Evolutionary conservation across 2,888 invertebrate genomes (phyloP), one percentile per base, ranked within the genome.

Genomic region (Cataglyphis livida): DNA sequence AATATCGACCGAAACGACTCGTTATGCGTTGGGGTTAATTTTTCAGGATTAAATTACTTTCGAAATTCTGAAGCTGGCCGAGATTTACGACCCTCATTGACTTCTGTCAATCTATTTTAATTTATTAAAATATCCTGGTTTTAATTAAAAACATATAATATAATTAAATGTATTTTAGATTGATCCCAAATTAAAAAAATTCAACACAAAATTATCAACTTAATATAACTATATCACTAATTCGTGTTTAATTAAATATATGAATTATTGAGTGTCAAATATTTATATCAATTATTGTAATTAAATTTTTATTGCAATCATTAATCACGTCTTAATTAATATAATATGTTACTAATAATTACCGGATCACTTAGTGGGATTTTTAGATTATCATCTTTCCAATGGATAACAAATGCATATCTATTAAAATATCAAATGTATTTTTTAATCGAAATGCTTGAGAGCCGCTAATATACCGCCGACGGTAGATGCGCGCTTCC

Each of bases 401-500:
- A 51, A 38, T 12, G 9, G 18, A 35, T 25, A 57, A 10, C 12
- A 38, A 25, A 59, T n/a, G 25, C 18, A 71, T 71, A 57, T 71
- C 0, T 3, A 32, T 64, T 21, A 10, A 1, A 64, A 1, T 15
- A 25, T 3, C 15, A 38, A 41, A 18, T 15, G 5, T 15, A 48
- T 75, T 48, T 18, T 15, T 18, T 15, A 35, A 54, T n/a, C 54
- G 7, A n/a, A 54, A 7, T 66, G 9, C 38, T 70, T n/a, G 59
- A 25, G 21, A 61, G 71, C 18, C 25, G 12, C 5, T 25, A 59
- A 59, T 48, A 44, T 35, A 10, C 44, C 18, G 57, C 71, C 71
- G 78, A 59, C 71, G 78, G 66, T 57, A 57, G n/a, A 12, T 28
- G 38, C 38, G 71, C 70, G 18, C 18, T 25, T 71, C 38, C 71